Evolutionary conservation across 2,888 invertebrate species (phyloP), one percentile per base, ranked within the genome.

Genomic region (Bhutanitis thaidina): DNA sequence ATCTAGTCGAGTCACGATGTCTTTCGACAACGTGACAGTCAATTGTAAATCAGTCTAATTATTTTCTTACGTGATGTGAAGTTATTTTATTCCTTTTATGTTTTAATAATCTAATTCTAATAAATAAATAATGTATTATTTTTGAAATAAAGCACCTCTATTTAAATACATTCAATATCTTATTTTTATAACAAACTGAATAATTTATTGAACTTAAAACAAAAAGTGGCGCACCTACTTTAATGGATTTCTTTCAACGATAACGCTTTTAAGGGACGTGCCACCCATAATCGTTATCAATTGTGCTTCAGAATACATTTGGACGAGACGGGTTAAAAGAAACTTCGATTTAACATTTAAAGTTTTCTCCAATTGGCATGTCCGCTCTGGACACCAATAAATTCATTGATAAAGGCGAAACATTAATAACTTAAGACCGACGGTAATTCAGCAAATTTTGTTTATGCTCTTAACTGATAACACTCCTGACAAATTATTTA

Each of bases 261-360:
- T 82, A 84, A 76, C 61, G 65, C 71, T 69, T 69, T 78, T 72
- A 76, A 68, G 65, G 68, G 63, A 68, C 75, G 64, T 65, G 75
- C 84, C 84, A 83, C 83, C 83, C 83, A 80, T 78, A 80, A 64
- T 70, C 62, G 70, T 84, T 87, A 87, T 86, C 85, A 78, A 61
- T 68, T 65, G 62, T 64, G 61, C 61, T 69, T 76, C 69, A 65
- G 60, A 77, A 77, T 69, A 74, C 83, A 84, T 85, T 83, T 79
- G 80, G 76, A 66, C 64, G 57, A 66, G 57, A 71, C 77, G 74
- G 74, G 71, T 78, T 77, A 64, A 75, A 77, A 77, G 73, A 73
- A 75, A 76, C 67, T 69, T 76, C 71, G 77, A 79, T 80, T 78
- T 78, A 78, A 77, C 77, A 71, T 82, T 78, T 69, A 74, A 79